Evolutionary conservation across 2,888 invertebrate genomes (phyloP).

Genomic region (Pyrrhosoma nymphula): DNA sequence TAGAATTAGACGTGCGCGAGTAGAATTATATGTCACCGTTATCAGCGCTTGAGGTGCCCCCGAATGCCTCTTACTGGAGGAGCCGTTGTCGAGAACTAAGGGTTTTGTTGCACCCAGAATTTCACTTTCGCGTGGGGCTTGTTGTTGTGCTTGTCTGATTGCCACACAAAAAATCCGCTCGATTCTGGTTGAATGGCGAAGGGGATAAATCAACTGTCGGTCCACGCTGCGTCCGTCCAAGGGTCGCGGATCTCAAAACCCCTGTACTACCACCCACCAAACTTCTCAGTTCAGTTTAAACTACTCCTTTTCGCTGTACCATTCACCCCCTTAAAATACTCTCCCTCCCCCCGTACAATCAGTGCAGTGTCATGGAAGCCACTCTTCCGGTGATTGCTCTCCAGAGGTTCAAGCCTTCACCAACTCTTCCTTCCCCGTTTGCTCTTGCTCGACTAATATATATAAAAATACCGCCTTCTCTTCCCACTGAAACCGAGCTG

Average conservation of each 20-base stretch:
- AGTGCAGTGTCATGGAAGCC: background rate
- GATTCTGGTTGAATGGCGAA: background rate
- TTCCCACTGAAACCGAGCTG: background rate
- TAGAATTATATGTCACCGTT: too few relatives aligned
- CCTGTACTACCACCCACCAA: background rate
- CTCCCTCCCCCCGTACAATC: background rate
- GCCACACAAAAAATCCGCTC: background rate
- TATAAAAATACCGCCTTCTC: background rate
- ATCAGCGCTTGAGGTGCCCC: too few relatives aligned
- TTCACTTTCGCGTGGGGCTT: too few relatives aligned
- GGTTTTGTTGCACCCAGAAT: too few relatives aligned
- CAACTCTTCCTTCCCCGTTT: background rate
- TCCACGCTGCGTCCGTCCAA: background rate
- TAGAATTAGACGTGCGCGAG: too few relatives aligned
- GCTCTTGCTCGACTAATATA: background rate
- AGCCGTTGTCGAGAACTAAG: too few relatives aligned
- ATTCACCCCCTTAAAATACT: background rate
- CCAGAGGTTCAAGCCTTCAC: constrained; percentile 15
- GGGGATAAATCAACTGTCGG: background rate
- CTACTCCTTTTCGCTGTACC: background rate
- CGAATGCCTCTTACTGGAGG: too few relatives aligned
- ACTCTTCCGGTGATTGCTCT: constrained; percentile 59
- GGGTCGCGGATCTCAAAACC: background rate
- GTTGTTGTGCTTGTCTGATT: too few relatives aligned
- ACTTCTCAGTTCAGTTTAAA: background rate